Evolutionary conservation across 2,888 invertebrate species (phyloP), one percentile per base, ranked within the genome.

Genomic region (Rhingia rostrata): DNA sequence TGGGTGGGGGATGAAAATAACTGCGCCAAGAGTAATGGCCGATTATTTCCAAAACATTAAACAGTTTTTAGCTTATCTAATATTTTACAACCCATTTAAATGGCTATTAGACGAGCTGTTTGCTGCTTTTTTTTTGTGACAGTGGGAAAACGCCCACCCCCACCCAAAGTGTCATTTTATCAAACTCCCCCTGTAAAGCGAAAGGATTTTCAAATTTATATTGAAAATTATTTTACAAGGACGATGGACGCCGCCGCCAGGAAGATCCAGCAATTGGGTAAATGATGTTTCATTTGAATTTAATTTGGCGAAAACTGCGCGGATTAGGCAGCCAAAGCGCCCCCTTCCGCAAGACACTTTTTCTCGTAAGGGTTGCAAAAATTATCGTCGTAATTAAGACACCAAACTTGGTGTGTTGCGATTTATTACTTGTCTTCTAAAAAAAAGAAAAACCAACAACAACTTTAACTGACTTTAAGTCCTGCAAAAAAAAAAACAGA

Each of bases 11-110:
- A 7, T 33, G 64, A 37, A 60, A 73, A 64, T 74, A 79, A 75
- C 74, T 70, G 80, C 70, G 74, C 60, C 80, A 79, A 70, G 74
- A 84, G 69, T 75, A 86, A 83, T 86, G 83, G 86, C 87, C 86
- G 88, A 89, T 90, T 90, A 90, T 89, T 90, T 90, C 90, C 90
- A 86, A 89, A 88, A 89, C 90, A 90, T 90, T 89, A 88, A 89
- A 89, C 89, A 88, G 87, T 89, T 88, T 87, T 87, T 87, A 86
- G 87, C 88, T 90, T 87, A 88, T 88, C 88, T 88, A 86, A 87
- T 87, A 89, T 87, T 89, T 87, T 86, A 86, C 86, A 87, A 87
- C 39, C 87, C 89, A 85, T 87, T 87, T 87, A 86, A 88, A 88
- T 89, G 90, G 90, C 89, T 89, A 90, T 90, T 90, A 90, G 89